Evolutionary conservation across 2,113 vertebrate genomes (phyloP).

Genomic region (Limnothrissa miodon): DNA sequence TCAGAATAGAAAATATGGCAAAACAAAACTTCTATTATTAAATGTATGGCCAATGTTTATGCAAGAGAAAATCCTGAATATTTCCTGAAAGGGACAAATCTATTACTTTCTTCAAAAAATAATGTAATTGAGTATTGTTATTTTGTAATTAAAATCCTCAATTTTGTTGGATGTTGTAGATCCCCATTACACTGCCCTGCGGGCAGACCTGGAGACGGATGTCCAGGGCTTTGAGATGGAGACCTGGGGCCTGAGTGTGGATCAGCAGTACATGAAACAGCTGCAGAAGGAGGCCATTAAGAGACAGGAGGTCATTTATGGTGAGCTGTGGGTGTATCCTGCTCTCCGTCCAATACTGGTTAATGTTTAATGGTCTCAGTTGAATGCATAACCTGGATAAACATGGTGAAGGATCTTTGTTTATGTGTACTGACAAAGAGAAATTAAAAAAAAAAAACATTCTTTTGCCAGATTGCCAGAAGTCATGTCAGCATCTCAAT

Average conservation of each 20-base stretch:
- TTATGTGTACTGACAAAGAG: not conserved
- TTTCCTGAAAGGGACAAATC: too few species aligned
- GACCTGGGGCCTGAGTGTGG: slow-evolving; percentile 88
- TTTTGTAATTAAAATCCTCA: too few species aligned
- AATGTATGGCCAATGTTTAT: too few species aligned
- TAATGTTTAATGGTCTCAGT: not conserved
- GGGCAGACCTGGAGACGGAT: slow-evolving; percentile 77
- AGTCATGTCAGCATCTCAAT: too few species aligned
- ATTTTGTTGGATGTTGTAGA: slow-evolving; percentile 72
- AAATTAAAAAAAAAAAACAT: too few species aligned
- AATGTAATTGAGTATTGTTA: too few species aligned
- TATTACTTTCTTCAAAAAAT: too few species aligned
- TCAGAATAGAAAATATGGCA: too few species aligned
- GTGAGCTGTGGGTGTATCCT: slow-evolving; percentile 60
- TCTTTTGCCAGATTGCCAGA: too few species aligned
- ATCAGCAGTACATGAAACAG: slow-evolving; percentile 72
- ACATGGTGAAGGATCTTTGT: not conserved
- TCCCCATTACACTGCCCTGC: slow-evolving; percentile 68
- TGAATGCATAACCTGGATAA: not conserved
- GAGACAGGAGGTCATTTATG: slow-evolving; percentile 91
- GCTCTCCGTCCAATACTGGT: not conserved
- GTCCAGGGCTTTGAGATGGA: slow-evolving; percentile 83
- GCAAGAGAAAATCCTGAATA: too few species aligned
- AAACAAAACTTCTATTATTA: too few species aligned
- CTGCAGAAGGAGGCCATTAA: slow-evolving; percentile 78